A percentile compares a stretch with the other conserved stretches of the same genome.
Evolutionary conservation across 1,140 invertebrate species (phyloP).

Genomic region (Steinernema feltiae): DNA sequence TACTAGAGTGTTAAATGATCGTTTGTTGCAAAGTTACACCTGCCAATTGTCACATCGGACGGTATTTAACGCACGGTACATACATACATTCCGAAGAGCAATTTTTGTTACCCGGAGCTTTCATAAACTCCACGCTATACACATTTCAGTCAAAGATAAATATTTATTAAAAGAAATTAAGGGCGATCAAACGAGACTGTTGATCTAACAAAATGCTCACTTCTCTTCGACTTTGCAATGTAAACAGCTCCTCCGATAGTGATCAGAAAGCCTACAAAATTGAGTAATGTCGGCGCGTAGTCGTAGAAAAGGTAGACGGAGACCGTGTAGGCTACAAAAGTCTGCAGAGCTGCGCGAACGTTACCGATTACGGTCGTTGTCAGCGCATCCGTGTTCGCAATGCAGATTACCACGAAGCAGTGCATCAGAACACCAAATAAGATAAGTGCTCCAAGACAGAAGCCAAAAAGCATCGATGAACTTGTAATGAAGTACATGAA

Average conservation of each 20-base stretch:
- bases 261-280: slow-evolving; percentile 15
- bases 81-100: no score
- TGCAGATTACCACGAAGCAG: not conserved
- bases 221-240: not conserved
- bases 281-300: slow-evolving; percentile 26
- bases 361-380: not conserved
- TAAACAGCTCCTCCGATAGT: not conserved
- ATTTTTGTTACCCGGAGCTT: no score
- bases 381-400: not conserved
- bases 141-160: not conserved
- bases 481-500: slow-evolving; percentile 43
- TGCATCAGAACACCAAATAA: slow-evolving; percentile 61
- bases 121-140: no score
- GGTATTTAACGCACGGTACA: no score
- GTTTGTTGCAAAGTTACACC: no score
- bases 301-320: slow-evolving; percentile 48
- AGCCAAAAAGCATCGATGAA: slow-evolving; percentile 51
- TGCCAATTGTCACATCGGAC: no score
- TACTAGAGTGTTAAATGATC: no score
- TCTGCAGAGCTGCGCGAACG: slow-evolving; percentile 58
- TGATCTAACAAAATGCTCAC: not conserved
- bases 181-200: not conserved
- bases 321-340: slow-evolving; percentile 61
- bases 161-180: not conserved
- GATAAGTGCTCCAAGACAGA: slow-evolving; percentile 58